These are phyloP conservation scores for Scopus umbretta DNA, from an alignment of 2,113 vertebrate species.

Conservation along the genomic window DNA sequence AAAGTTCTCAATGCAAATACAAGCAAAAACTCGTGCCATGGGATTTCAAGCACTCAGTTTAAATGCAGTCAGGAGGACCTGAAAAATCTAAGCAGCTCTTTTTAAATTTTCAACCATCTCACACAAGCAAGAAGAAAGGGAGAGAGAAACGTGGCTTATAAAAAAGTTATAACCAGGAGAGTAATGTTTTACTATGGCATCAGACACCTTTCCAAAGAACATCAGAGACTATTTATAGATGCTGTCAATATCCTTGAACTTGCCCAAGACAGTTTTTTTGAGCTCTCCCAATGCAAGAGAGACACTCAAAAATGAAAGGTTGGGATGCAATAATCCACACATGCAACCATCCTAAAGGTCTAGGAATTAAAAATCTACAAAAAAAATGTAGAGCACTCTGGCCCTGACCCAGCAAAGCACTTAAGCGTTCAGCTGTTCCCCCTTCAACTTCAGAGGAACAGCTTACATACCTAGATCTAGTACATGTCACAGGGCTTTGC, in stretches of 20 bases:
- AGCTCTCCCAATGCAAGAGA: neutral
- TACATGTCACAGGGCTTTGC: neutral
- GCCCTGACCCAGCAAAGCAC: slow-evolving; percentile 13
- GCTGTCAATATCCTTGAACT: neutral
- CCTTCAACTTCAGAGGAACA: neutral
- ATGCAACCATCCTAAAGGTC: neutral
- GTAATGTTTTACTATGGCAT: neutral
- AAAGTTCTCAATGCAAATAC: neutral
- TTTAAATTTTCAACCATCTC: neutral
- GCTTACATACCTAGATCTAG: neutral
- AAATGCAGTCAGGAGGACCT: neutral
- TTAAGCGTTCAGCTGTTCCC: neutral
- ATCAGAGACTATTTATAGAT: neutral
- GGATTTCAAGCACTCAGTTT: neutral
- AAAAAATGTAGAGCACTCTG: neutral
- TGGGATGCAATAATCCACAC: neutral
- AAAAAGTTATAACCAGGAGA: neutral
- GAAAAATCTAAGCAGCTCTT: neutral
- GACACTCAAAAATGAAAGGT: neutral
- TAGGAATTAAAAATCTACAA: neutral
- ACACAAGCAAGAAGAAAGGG: neutral
- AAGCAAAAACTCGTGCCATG: neutral
- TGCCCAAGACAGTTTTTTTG: neutral
- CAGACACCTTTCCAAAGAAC: neutral
- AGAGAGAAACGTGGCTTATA: neutral